These are phyloP conservation scores for Cyphomyrus plagiostoma DNA, from an alignment of 2,113 vertebrate species.

Conservation along the genomic window DNA sequence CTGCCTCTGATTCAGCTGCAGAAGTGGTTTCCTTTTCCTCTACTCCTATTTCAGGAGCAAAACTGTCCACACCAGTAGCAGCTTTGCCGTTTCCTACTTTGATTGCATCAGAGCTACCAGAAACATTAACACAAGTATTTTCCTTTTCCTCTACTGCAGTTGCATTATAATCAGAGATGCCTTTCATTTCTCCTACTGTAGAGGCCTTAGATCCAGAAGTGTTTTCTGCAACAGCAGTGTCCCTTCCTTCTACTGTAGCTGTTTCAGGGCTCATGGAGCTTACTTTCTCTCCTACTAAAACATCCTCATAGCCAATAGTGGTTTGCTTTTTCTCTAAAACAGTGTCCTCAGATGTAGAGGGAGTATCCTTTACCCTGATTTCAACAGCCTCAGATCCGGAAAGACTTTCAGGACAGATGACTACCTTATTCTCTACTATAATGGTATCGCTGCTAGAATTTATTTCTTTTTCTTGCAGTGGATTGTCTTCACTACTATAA, in stretches of 20 bases:
- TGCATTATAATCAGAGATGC: not conserved
- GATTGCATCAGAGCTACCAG: not conserved
- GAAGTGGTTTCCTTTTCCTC: not conserved
- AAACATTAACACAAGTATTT: not conserved
- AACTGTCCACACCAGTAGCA: not conserved
- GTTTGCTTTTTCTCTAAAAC: not conserved
- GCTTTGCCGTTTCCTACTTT: not conserved
- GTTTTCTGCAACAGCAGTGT: not conserved
- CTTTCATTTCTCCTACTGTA: not conserved
- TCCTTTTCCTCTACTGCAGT: not conserved
- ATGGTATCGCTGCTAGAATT: not conserved
- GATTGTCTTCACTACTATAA: not conserved
- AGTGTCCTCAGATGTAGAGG: not conserved
- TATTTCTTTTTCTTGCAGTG: not conserved
- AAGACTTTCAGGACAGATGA: not conserved
- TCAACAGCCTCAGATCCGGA: not conserved
- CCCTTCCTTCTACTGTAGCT: not conserved
- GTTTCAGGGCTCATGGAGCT: not conserved
- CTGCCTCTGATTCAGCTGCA: not conserved
- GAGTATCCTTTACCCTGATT: not conserved
- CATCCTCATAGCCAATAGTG: not conserved
- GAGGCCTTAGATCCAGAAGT: not conserved
- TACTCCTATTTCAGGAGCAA: not conserved
- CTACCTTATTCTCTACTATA: not conserved
- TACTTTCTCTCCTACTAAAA: not conserved